These are phyloP conservation scores for Nomada hirtipes DNA, from an alignment of 2,888 invertebrate genomes.

Conservation along the genomic window DNA sequence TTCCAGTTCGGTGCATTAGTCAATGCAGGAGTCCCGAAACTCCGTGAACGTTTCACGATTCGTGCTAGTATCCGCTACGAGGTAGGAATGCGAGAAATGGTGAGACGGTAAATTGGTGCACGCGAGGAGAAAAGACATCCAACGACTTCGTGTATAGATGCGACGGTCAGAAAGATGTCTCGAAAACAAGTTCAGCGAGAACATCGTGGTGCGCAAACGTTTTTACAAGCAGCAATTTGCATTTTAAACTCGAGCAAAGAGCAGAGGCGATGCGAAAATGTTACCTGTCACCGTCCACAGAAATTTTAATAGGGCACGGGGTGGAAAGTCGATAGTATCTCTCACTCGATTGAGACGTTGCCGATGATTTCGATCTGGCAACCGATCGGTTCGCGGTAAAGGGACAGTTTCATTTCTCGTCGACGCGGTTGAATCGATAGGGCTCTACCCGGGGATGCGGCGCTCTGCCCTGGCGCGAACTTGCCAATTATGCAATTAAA, in stretches of 20 bases:
- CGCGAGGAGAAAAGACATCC: too few species aligned
- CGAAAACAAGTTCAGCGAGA: not conserved
- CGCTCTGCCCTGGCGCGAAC: constrained; percentile 24
- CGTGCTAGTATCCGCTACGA: too few species aligned
- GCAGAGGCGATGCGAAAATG: constrained; percentile 32
- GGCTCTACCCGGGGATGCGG: constrained; percentile 12
- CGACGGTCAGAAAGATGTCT: not conserved
- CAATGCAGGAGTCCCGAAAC: not conserved
- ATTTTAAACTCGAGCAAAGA: constrained; percentile 37
- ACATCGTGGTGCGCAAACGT: not conserved
- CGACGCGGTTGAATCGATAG: constrained; percentile 35
- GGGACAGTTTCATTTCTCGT: constrained; percentile 60
- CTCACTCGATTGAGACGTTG: constrained; percentile 62
- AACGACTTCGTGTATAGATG: not conserved
- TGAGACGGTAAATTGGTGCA: too few species aligned
- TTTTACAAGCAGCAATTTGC: constrained; percentile 40
- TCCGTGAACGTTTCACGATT: not conserved
- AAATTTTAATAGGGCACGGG: constrained; percentile 47
- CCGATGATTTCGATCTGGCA: constrained; percentile 49
- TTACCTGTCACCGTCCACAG: constrained; percentile 41
- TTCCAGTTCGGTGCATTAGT: not conserved
- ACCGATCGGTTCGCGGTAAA: constrained; percentile 30
- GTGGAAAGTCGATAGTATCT: constrained; percentile 54
- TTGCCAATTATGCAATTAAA: constrained; percentile 78
- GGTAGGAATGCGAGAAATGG: too few species aligned